Base-by-base conservation (phyloP, 2,888 invertebrate genomes). In the Andrena marginata region DNA sequence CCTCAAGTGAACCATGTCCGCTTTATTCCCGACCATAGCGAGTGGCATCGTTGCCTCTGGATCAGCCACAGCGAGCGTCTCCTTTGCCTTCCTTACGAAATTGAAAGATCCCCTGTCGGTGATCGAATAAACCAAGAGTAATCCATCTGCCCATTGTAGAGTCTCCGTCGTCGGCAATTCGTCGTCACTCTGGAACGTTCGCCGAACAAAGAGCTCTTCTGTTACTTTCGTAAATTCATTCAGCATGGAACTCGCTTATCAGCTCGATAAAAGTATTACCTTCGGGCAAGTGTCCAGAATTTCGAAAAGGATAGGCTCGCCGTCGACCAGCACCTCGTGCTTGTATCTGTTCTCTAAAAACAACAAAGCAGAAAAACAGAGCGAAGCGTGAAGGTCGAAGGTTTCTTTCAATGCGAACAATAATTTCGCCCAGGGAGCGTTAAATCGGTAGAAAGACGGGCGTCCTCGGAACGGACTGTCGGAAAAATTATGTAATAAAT, bases 221-320 rank as follows among this genome's bases (percentile, higher is more conserved):
- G 26, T 67, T n/a, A 59, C 29, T 16, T 23, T 23, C 54, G 62
- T 20, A 35, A 54, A 59, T 59, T 31, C 8, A 23, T 31, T 63
- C 49, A 48, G 23, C 23, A 59, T n/a, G 56, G n/a, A 77, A 69
- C n/a, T 56, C n/a, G 54, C 4, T 29, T 64, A 64, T 54, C 51
- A 26, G 54, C 42, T 42, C 49, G 31, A 56, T 51, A 60, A 26
- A 80, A n/a, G 8, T 62, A 60, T 94, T 95, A 97, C 97, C 96
- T 97, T 97, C 77, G 97, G 97, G 92, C 98, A 98, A 67, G 98
- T 97, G 94, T 99, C 98, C 90, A 98, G 95, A 90, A 99, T 97
- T 94, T 99, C 98, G 91, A 98, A 98, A 54, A 98, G 95, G 82
- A 98, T 96, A 20, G 98, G 97, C 92, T 99, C 98, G 16, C 97